These are phyloP conservation scores for Thomomys bottae DNA, from an alignment of 2,113 vertebrate genomes.

Conservation along the genomic window DNA sequence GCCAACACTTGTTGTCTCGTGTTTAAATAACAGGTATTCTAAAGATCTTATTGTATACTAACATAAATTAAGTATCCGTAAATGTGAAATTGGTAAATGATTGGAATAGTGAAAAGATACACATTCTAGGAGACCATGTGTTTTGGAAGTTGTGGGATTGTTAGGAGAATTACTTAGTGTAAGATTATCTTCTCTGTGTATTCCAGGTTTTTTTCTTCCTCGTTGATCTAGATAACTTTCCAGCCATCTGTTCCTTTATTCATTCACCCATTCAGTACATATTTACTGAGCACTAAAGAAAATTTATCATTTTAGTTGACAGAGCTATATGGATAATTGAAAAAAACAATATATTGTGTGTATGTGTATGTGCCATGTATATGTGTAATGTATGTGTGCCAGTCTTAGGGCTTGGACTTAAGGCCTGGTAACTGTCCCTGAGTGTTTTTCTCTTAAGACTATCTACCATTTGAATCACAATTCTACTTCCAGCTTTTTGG, in stretches of 20 bases:
- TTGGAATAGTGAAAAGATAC: not conserved
- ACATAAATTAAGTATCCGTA: conserved; percentile 11
- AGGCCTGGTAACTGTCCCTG: too few species aligned
- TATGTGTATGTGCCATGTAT: too few species aligned
- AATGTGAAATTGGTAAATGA: not conserved
- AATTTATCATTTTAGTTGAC: not conserved
- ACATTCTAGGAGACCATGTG: not conserved
- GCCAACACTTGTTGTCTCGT: not conserved
- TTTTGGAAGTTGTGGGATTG: not conserved
- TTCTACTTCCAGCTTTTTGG: too few species aligned
- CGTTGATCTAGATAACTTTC: not conserved
- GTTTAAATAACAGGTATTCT: not conserved
- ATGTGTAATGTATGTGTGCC: too few species aligned
- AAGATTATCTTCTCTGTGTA: not conserved
- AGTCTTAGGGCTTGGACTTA: too few species aligned
- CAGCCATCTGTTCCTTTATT: not conserved
- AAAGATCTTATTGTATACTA: not conserved
- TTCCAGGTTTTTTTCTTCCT: conserved; percentile 24
- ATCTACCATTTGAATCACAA: too few species aligned
- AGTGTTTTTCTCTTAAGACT: too few species aligned
- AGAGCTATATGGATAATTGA: not conserved
- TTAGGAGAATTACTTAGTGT: not conserved
- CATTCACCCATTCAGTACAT: not conserved
- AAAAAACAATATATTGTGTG: not conserved
- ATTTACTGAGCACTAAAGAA: not conserved